Evolutionary conservation across 2,888 invertebrate genomes (phyloP), one percentile per base, ranked within the genome.

Genomic region (Leptinotarsa rubiginosa): DNA sequence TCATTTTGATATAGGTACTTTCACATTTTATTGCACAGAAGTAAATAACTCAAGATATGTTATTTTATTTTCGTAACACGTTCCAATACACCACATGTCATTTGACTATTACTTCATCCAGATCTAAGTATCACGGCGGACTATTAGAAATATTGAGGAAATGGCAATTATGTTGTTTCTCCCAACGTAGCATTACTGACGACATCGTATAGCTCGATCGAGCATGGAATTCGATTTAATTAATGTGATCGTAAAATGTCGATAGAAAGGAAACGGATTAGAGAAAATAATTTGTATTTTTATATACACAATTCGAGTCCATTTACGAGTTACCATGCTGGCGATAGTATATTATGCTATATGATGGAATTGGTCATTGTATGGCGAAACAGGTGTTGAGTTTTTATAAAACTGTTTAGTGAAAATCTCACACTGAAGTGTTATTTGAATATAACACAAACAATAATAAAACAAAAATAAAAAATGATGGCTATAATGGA

Each of bases 1-100:
- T 41, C 41, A 18, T 52, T 52, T 18, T 18, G 56, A 56, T 56
- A n/a, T 15, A 41, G 10, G 10, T 41, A 68, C 72, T 72, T 72
- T 72, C 72, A 72, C 72, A 72, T 72, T 72, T 68, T 56, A 62
- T 56, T 56, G 47, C 59, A 31, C 50, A 68, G 56, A 72, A 47
- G 67, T 67, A 18, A 67, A 67, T 72, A 59, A 72, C 68, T 67
- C 47, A 54, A 31, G 67, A 41, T 67, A 67, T 47, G 3, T 68
- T 66, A 25, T 47, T 56, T 47, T 47, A 47, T 72, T 72, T 72
- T 59, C 54, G 66, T 68, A 67, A 67, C 47, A 13, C 22, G 50
- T 31, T 54, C 41, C 68, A 54, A 52, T 31, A 13, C 50, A 70
- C 70, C 70, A 62, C 52, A 70, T 65, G 65, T 65, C 62, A 52